These are phyloP conservation scores for Pteromalus puparum DNA, from an alignment of 1,140 invertebrate genomes.

Conservation along the genomic window DNA sequence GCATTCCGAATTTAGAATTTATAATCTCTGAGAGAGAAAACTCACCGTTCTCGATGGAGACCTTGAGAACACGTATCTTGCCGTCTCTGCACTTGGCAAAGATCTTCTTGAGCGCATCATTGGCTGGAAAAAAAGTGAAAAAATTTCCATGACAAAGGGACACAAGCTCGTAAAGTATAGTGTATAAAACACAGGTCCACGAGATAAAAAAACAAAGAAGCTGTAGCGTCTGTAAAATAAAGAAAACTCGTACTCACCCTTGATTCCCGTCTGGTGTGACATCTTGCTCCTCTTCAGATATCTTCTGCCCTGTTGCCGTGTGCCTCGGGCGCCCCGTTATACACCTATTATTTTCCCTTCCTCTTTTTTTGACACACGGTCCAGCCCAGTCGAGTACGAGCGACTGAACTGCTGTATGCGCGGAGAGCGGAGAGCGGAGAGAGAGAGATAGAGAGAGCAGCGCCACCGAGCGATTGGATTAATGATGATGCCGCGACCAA, in stretches of 20 bases:
- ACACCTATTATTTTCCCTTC: conserved; percentile 22
- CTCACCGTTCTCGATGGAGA: conserved; percentile 91
- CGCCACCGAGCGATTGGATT: neutral
- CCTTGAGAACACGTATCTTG: conserved; percentile 86
- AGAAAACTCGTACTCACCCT: conserved; percentile 73
- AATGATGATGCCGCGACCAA: no score
- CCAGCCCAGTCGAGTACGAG: conserved; percentile 24
- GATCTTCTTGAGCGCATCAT: conserved; percentile 86
- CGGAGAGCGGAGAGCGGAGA: neutral
- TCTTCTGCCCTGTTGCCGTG: conserved; percentile 42
- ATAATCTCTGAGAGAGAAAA: conserved; percentile 6
- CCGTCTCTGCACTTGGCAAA: conserved; percentile 90
- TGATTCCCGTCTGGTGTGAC: conserved; percentile 89
- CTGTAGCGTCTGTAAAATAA: neutral
- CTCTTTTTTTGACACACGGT: conserved; percentile 18
- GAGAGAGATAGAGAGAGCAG: neutral
- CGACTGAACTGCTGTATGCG: conserved; percentile 1
- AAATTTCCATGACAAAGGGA: conserved; percentile 47
- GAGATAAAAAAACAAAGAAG: no score
- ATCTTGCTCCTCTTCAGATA: conserved; percentile 70
- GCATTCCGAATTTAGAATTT: neutral
- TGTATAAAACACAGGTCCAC: neutral
- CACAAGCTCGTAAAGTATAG: neutral
- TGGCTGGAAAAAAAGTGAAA: conserved; percentile 79
- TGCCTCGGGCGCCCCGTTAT: conserved; percentile 25